Conservation (phyloP, 2,888 invertebrate genomes). For the Apodemia hepburni region DNA sequence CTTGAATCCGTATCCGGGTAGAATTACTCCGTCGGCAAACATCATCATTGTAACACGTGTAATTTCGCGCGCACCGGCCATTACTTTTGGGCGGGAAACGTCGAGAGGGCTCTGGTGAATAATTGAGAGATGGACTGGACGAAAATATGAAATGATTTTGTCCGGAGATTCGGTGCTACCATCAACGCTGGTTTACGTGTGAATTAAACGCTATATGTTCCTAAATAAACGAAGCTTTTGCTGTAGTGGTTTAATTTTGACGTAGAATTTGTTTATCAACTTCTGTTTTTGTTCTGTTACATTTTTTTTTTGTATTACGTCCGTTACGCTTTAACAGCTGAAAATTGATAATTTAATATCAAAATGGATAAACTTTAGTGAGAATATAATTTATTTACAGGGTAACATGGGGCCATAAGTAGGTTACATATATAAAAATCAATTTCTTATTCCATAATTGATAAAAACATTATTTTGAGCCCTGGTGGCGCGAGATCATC, state of each 20-base stretch:
- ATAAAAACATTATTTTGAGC: no score
- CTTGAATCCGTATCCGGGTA: constrained; percentile 51
- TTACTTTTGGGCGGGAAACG: constrained; percentile 48
- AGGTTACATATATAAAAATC: no score
- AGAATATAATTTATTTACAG: no score
- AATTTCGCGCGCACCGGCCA: constrained; percentile 68
- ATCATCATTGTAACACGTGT: constrained; percentile 74
- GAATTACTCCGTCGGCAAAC: constrained; percentile 53
- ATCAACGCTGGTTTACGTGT: neutral
- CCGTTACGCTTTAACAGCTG: no score
- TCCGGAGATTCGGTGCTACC: neutral
- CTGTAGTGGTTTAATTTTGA: neutral
- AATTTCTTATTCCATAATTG: no score
- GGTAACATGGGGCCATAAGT: no score
- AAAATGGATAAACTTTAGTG: no score
- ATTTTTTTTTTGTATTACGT: no score
- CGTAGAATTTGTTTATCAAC: neutral
- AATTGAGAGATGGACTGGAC: constrained; percentile 67
- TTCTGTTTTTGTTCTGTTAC: no score
- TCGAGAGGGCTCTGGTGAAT: constrained; percentile 53
- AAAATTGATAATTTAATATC: no score
- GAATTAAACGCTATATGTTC: neutral
- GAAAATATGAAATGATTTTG: constrained; percentile 71
- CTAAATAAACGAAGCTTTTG: neutral
- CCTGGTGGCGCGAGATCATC: no score